Evolutionary conservation across 2,888 invertebrate species (phyloP), one percentile per base, ranked within the genome.

Genomic region (Daptonema setosum): DNA sequence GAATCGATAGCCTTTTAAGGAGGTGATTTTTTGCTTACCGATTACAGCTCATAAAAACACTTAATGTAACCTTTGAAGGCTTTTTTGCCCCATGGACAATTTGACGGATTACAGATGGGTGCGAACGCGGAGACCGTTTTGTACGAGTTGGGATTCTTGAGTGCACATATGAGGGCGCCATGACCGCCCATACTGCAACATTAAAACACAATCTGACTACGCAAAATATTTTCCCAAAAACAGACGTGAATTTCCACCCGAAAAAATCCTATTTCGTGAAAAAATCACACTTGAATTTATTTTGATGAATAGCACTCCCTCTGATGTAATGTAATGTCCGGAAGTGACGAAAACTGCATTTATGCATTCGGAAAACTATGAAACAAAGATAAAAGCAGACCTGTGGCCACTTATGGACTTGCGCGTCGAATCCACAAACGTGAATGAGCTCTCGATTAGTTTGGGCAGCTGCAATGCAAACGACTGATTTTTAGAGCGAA

Each of bases 101-200:
- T 75, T 1, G 75, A 78, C 0, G 95, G 91, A 73, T 93, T 87
- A 63, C 83, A 81, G 67, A 95, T 90, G 0, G 97, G 91, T 2
- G 95, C 81, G 76, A 97, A 93, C 3, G 87, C 90, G 60, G 91
- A 90, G 0, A 90, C 87, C 51, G 76, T 75, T 54, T 67, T 65
- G 73, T 84, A 95, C 57, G 82, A 74, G 20, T 84, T 85, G 14
- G 91, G 91, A 73, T 87, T 88, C 72, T 86, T 85, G 48, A 97
- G 73, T 3, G 85, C 83, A 35, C 62, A 59, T 11, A 59, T 59
- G 52, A 95, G 71, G 22, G 93, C 91, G 30, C 97, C 95, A 74
- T 95, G 93, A 28, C 95, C 95, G 59, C 95, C 95, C 95, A 97
- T 97, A 69, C 91, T 90, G 70, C 52, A 78, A 75, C 62, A n/a